Evolutionary conservation across 2,888 invertebrate genomes (phyloP).

Genomic region (Ischnus inquisitorius): DNA sequence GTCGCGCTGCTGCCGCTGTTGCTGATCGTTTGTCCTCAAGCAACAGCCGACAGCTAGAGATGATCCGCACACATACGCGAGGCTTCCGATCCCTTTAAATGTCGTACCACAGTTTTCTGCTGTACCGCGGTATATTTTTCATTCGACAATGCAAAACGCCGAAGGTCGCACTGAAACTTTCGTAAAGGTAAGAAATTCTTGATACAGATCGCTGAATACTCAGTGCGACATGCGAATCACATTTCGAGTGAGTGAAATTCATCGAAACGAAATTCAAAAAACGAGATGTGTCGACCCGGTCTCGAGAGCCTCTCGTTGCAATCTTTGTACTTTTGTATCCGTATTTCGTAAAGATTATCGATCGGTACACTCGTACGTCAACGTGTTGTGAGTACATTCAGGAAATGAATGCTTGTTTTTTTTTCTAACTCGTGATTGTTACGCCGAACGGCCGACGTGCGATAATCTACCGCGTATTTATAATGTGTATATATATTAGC

Average conservation of each 20-base stretch:
- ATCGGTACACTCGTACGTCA: not conserved
- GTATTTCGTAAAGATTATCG: not conserved
- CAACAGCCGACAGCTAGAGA: not conserved
- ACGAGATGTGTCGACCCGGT: not conserved
- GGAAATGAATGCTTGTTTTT: not conserved
- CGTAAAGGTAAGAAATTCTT: not conserved
- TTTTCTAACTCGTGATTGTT: not conserved
- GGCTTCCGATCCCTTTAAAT: not conserved
- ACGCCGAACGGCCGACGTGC: not conserved
- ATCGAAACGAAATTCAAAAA: not conserved
- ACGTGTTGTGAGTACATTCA: not conserved
- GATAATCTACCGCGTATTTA: not conserved
- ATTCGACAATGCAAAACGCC: not conserved
- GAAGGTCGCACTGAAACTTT: not conserved
- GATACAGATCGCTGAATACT: not conserved
- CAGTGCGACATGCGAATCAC: not conserved
- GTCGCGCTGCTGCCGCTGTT: slow-evolving; percentile 9
- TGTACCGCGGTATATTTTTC: not conserved
- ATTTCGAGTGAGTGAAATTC: not conserved
- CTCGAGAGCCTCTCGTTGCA: not conserved
- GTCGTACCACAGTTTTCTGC: not conserved
- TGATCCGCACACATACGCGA: slow-evolving; percentile 1
- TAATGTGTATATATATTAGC: not conserved
- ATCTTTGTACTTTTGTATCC: not conserved
- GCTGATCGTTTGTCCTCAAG: not conserved